Evolutionary conservation across 1,140 invertebrate genomes (phyloP).

Genomic region (Pogonomyrmex californicus): DNA sequence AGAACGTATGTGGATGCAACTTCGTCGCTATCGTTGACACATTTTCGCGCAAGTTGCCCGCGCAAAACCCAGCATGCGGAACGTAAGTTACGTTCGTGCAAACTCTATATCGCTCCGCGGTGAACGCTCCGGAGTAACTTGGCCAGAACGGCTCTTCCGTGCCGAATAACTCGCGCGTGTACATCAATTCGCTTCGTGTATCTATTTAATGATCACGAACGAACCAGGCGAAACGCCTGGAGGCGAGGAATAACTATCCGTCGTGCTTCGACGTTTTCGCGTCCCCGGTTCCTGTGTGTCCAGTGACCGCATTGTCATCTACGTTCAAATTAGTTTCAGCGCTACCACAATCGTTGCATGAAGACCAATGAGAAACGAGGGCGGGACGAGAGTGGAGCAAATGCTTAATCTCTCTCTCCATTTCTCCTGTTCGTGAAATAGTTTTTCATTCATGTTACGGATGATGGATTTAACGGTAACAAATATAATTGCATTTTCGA

Average conservation of each 20-base stretch:
- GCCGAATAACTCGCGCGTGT: constrained; percentile 47
- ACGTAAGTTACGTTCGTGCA: constrained; percentile 47
- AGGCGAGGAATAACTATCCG: constrained; percentile 47
- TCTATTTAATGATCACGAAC: constrained; percentile 59
- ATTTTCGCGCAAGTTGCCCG: constrained; percentile 47
- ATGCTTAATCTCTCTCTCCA: background rate
- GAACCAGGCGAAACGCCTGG: constrained; percentile 21
- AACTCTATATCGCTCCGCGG: constrained; percentile 37
- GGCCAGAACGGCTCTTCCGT: constrained; percentile 15
- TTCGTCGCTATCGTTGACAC: constrained; percentile 38
- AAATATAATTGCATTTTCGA: constrained; percentile 79
- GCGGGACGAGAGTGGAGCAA: background rate
- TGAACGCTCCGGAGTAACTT: constrained; percentile 33
- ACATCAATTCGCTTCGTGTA: constrained; percentile 53
- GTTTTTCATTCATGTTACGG: constrained; percentile 72
- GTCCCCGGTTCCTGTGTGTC: background rate
- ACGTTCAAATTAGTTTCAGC: constrained; percentile 73
- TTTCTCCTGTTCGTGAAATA: constrained; percentile 47
- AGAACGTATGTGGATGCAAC: background rate
- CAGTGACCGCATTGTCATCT: constrained; percentile 67
- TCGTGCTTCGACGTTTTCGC: constrained; percentile 55
- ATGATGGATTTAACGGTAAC: constrained; percentile 63
- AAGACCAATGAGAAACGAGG: constrained; percentile 29
- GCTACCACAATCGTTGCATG: constrained; percentile 66
- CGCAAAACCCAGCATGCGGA: constrained; percentile 29